A percentile compares a stretch with the other conserved stretches of the same genome.
Conservation (phyloP, 2,888 invertebrate genomes). For the Helicoverpa assulta region DNA sequence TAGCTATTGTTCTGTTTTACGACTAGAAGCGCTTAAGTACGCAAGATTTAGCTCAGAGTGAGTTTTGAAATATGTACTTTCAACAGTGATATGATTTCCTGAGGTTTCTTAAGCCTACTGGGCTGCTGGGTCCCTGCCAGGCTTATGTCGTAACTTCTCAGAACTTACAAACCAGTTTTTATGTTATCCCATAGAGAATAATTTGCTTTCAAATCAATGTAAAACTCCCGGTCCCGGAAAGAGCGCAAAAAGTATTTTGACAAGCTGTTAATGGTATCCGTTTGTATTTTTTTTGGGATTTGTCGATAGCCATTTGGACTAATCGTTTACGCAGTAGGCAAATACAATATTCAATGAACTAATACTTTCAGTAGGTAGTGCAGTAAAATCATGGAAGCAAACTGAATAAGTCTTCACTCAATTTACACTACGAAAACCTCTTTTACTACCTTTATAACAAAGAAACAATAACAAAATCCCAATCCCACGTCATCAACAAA, state of each 20-base stretch:
- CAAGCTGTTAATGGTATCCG: slow-evolving; percentile 4
- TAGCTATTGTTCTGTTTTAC: slow-evolving; percentile 21
- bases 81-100: slow-evolving; percentile 28
- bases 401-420: too few relatives aligned
- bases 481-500: background rate
- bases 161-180: slow-evolving; percentile 3
- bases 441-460: background rate
- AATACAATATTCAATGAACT: too few relatives aligned
- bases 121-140: slow-evolving; percentile 4
- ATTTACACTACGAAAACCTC: too few relatives aligned
- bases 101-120: slow-evolving; percentile 21
- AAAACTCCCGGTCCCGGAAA: slow-evolving; percentile 8
- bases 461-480: background rate
- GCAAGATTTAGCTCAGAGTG: slow-evolving; percentile 10
- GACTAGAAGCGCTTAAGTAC: slow-evolving; percentile 7
- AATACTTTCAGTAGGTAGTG: too few relatives aligned
- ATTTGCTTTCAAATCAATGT: background rate
- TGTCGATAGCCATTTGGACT: background rate
- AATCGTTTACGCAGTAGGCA: background rate
- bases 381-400: too few relatives aligned
- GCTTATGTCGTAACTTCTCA: slow-evolving; percentile 1
- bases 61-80: slow-evolving; percentile 12
- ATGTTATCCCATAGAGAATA: slow-evolving; percentile 14
- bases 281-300: slow-evolving; percentile 21
- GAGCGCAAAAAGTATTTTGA: slow-evolving; percentile 23